These are phyloP conservation scores for Mareca penelope DNA, from an alignment of 2,797 vertebrate genomes.

Conservation along the genomic window DNA sequence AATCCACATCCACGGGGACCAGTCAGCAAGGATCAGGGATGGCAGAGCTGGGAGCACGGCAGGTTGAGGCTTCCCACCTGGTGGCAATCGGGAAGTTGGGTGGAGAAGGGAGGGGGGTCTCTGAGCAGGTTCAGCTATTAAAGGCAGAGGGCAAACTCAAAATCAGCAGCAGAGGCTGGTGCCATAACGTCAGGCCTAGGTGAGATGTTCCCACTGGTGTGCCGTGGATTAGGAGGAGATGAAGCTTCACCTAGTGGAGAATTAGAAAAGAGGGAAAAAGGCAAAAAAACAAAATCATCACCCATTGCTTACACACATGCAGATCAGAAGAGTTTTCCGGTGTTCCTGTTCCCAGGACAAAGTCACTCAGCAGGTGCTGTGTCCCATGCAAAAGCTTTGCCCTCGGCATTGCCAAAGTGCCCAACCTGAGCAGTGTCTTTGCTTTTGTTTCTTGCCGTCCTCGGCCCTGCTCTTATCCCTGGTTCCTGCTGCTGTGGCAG, in stretches of 20 bases:
- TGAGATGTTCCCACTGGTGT: background rate
- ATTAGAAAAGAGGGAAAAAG: background rate
- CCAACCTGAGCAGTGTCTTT: background rate
- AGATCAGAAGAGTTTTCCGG: background rate
- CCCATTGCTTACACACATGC: background rate
- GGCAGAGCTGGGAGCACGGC: background rate
- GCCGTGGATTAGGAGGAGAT: background rate
- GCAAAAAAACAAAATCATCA: background rate
- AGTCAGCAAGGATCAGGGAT: background rate
- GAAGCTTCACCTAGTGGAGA: background rate
- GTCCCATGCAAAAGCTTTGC: background rate
- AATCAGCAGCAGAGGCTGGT: background rate
- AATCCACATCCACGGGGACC: rapidly evolving
- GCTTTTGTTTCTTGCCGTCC: background rate
- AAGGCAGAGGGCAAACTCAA: background rate
- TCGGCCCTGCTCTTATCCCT: background rate
- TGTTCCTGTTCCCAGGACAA: background rate
- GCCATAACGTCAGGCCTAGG: background rate
- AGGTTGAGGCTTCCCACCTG: background rate
- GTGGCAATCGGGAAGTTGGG: background rate
- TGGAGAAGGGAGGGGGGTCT: background rate
- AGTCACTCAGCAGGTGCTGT: background rate
- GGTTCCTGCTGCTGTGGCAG: background rate
- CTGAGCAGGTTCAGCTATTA: background rate
- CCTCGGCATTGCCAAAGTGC: background rate